Evolutionary conservation across 2,797 vertebrate genomes (phyloP).

Genomic region (Pagetopsis macropterus): DNA sequence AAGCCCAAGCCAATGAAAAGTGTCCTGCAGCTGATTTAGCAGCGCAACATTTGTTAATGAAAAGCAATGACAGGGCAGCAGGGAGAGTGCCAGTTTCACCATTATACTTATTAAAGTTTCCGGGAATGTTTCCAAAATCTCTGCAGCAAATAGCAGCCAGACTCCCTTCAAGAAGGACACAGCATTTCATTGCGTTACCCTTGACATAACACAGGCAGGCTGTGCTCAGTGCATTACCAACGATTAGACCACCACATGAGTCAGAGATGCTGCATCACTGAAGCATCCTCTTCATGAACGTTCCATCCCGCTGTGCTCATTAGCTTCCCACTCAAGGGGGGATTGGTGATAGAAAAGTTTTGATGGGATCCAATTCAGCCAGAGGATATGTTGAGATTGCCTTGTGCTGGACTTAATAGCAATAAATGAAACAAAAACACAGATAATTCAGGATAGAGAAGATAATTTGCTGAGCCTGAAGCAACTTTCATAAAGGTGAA

Average conservation of each 20-base stretch:
- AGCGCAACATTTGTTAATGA: slow-evolving; percentile 66
- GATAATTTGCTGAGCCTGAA: slow-evolving; percentile 21
- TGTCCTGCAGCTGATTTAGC: slow-evolving; percentile 45
- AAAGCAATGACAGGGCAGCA: slow-evolving; percentile 50
- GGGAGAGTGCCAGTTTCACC: slow-evolving; percentile 66
- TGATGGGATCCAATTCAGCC: slow-evolving; percentile 43
- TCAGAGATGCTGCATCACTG: slow-evolving; percentile 52
- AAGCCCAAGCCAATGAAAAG: slow-evolving; percentile 27
- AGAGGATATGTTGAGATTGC: slow-evolving; percentile 40
- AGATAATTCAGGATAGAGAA: slow-evolving; percentile 38
- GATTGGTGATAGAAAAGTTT: slow-evolving; percentile 17
- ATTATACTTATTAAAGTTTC: slow-evolving; percentile 79
- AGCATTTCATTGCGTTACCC: slow-evolving; percentile 59
- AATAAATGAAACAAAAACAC: slow-evolving; percentile 26
- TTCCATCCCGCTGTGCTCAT: slow-evolving; percentile 21
- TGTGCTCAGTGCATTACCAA: slow-evolving; percentile 52
- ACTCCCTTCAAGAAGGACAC: slow-evolving; percentile 45
- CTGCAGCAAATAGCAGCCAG: slow-evolving; percentile 49
- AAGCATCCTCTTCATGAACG: slow-evolving; percentile 30
- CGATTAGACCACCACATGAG: slow-evolving; percentile 53
- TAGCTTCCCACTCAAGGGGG: slow-evolving; percentile 7
- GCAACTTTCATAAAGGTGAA: slow-evolving; percentile 33
- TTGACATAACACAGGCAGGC: slow-evolving; percentile 51
- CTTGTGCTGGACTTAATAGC: slow-evolving; percentile 9
- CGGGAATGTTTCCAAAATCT: slow-evolving; percentile 71